Conservation (phyloP, 2,113 vertebrate species). For the Tamias sibiricus region DNA sequence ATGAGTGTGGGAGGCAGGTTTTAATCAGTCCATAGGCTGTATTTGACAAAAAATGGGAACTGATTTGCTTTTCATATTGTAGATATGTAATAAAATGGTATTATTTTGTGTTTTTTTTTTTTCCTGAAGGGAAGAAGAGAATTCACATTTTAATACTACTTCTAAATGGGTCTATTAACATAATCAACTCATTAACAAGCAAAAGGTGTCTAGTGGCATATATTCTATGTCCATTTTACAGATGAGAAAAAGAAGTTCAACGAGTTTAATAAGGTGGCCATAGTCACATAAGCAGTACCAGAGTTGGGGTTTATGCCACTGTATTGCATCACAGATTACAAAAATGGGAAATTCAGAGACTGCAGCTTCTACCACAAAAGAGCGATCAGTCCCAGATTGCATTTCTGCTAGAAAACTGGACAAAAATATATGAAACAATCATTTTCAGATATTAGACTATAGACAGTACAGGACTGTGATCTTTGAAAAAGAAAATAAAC, state of each 20-base stretch:
- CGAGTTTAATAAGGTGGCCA: not conserved
- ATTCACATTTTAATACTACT: not conserved
- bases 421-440: not conserved
- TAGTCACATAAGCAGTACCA: not conserved
- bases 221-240: constrained; percentile 2
- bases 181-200: not conserved
- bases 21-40: not conserved
- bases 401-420: not conserved
- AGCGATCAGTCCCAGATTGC: not conserved
- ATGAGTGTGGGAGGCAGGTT: not conserved
- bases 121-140: not conserved
- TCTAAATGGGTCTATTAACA: not conserved
- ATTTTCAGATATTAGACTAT: not conserved
- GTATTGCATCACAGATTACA: not conserved
- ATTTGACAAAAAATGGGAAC: not conserved
- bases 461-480: not conserved
- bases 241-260: not conserved
- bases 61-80: not conserved
- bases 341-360: not conserved
- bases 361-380: not conserved
- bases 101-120: not conserved
- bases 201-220: not conserved
- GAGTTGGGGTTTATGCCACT: not conserved
- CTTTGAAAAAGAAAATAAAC: constrained; percentile 13
- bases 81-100: not conserved